These are phyloP conservation scores for Rhabdornis inornatus DNA, from an alignment of 2,113 vertebrate genomes.

Conservation along the genomic window DNA sequence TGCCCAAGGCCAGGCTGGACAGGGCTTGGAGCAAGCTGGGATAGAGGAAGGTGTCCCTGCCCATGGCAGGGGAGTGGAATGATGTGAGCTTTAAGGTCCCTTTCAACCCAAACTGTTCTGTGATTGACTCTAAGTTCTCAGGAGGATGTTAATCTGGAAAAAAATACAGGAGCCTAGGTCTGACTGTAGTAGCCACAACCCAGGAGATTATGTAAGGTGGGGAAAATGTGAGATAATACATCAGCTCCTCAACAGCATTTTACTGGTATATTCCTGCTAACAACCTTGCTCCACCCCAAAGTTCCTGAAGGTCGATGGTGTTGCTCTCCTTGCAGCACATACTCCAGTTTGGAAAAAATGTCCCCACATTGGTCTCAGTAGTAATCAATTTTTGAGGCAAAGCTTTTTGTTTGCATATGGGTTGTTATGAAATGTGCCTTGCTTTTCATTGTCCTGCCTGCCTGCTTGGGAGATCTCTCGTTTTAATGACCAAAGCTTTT, in stretches of 20 bases:
- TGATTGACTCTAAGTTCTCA: neutral
- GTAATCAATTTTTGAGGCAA: neutral
- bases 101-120: neutral
- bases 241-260: neutral
- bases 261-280: neutral
- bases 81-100: neutral
- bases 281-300: neutral
- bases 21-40: fast-evolving
- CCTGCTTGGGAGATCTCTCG: neutral
- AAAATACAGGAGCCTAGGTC: neutral
- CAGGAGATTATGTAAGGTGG: neutral
- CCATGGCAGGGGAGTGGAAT: neutral
- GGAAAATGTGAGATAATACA: neutral
- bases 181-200: neutral
- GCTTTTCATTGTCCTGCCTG: neutral
- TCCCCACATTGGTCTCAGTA: neutral
- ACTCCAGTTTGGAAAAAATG: neutral
- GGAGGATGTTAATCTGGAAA: neutral
- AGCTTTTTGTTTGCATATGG: neutral
- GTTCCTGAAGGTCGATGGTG: neutral
- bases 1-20: fast-evolving
- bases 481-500: neutral
- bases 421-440: neutral
- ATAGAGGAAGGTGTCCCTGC: neutral
- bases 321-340: neutral